These are phyloP conservation scores for Panulirus ornatus DNA, from an alignment of 1,140 invertebrate genomes.

Conservation along the genomic window DNA sequence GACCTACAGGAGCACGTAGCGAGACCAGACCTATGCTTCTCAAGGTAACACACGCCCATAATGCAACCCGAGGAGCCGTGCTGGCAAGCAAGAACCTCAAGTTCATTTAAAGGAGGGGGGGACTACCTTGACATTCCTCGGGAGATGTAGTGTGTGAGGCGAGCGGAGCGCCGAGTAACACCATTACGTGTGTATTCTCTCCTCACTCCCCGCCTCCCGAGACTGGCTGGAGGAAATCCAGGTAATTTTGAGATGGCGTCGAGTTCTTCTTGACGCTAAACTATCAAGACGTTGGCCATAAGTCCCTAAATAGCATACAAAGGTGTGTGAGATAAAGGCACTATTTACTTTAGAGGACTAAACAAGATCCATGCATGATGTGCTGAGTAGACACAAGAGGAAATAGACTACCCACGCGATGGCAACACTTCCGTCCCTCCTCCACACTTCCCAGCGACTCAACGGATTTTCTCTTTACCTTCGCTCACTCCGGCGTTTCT, in stretches of 20 bases:
- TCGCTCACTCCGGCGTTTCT: conserved; percentile 6
- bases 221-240: no score
- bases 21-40: not conserved
- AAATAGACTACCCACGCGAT: not conserved
- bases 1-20: not conserved
- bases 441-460: conserved; percentile 14
- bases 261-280: no score
- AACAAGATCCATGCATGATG: no score
- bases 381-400: not conserved
- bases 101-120: not conserved
- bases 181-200: not conserved
- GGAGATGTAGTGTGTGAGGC: not conserved
- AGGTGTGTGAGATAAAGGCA: no score
- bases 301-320: no score
- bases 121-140: conserved; percentile 6
- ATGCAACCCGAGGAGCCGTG: not conserved
- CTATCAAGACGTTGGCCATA: no score
- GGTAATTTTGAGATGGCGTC: no score
- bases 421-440: conserved; percentile 30
- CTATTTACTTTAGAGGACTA: no score
- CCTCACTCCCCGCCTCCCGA: no score
- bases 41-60: not conserved
- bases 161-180: not conserved
- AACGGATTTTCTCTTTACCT: conserved; percentile 40
- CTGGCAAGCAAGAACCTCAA: not conserved